Conservation (phyloP, 2,113 vertebrate genomes). For the Pan troglodytes region NHGRI_mPanTro3-v2.1_pri NC_072401.2:16001001-16001500, state of each 20-base stretch:
- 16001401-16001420: background rate
- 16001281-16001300: background rate
- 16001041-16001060: background rate
- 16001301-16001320: too few relatives aligned
- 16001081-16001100: background rate
- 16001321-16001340: too few relatives aligned
- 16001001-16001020: background rate
- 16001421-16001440: too few relatives aligned
- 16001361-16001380: background rate
- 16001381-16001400: background rate
- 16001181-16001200: background rate
- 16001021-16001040: background rate
- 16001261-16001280: background rate
- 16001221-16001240: background rate
- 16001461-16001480: too few relatives aligned
- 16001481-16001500: too few relatives aligned
- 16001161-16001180: rapidly evolving
- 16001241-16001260: background rate
- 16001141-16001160: too few relatives aligned
- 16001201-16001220: rapidly evolving
- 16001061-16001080: background rate
- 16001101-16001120: background rate
- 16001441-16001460: too few relatives aligned
- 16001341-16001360: background rate
- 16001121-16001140: background rate